phyloP scores from a whole-genome alignment of 2,888 invertebrate species.

The Brachynemurus nebulosus region DNA sequence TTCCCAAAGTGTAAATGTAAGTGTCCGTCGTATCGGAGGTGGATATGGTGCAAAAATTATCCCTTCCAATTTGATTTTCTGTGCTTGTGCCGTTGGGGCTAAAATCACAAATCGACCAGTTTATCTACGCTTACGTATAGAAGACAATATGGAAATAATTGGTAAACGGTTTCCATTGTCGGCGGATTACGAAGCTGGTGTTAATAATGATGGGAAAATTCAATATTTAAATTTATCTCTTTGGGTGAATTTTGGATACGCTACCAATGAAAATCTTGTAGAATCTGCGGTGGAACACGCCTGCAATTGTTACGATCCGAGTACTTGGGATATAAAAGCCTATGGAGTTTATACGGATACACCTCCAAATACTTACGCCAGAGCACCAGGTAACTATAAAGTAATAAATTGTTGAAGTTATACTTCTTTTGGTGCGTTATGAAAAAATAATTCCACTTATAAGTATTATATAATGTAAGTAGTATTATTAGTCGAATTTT shows the following conservation, averaged over 20 bases:
- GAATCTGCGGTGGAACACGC: slow-evolving; percentile 26
- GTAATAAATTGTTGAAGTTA: too few relatives aligned
- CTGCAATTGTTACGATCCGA: slow-evolving; percentile 47
- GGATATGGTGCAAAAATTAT: slow-evolving; percentile 68
- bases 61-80: slow-evolving; percentile 40
- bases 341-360: slow-evolving; percentile 45
- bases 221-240: slow-evolving; percentile 44
- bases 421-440: too few relatives aligned
- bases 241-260: slow-evolving; percentile 40
- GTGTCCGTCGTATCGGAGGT: slow-evolving; percentile 63
- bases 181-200: slow-evolving; percentile 51
- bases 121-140: slow-evolving; percentile 53
- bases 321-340: slow-evolving; percentile 32
- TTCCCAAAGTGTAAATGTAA: slow-evolving; percentile 47
- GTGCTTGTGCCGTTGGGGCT: slow-evolving; percentile 57
- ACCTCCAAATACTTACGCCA: slow-evolving; percentile 44
- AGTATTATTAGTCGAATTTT: too few relatives aligned
- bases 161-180: slow-evolving; percentile 51
- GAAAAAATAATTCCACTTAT: too few relatives aligned
- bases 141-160: slow-evolving; percentile 53
- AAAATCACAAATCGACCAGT: slow-evolving; percentile 47
- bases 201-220: slow-evolving; percentile 48
- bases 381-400: slow-evolving; percentile 52
- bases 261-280: slow-evolving; percentile 37
- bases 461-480: too few relatives aligned